phyloP scores from a whole-genome alignment of 2,113 vertebrate genomes.

The Aix galericulata region DNA sequence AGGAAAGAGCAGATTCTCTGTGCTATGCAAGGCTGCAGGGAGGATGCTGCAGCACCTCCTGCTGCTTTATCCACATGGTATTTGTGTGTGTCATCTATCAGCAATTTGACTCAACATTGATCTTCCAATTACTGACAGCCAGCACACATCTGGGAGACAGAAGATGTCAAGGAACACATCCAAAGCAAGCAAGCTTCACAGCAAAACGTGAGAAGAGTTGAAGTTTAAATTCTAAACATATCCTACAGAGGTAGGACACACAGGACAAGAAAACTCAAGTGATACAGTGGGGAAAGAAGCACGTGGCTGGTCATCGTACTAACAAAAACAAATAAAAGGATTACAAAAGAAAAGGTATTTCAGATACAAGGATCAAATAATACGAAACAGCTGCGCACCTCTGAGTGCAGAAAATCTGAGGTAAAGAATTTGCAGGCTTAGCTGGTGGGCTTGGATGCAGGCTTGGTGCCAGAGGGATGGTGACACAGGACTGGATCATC shows the following conservation, averaged over 20 bases:
- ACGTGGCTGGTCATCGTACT: accelerated
- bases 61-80: neutral
- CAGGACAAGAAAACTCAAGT: accelerated
- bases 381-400: too few species aligned
- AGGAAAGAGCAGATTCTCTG: neutral
- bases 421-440: neutral
- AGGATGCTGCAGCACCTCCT: neutral
- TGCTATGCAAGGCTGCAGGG: neutral
- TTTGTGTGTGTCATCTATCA: neutral
- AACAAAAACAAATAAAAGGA: neutral
- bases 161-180: neutral
- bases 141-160: neutral
- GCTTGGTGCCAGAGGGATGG: neutral
- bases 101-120: accelerated
- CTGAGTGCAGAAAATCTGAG: accelerated
- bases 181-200: neutral
- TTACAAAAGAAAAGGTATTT: neutral
- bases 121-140: neutral
- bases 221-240: accelerated
- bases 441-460: neutral
- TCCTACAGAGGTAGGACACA: accelerated
- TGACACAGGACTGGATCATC: neutral
- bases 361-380: neutral
- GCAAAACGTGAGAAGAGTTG: neutral
- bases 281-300: neutral